Evolutionary conservation across 1,140 invertebrate species (phyloP).

Genomic region (Procambarus clarkii): DNA sequence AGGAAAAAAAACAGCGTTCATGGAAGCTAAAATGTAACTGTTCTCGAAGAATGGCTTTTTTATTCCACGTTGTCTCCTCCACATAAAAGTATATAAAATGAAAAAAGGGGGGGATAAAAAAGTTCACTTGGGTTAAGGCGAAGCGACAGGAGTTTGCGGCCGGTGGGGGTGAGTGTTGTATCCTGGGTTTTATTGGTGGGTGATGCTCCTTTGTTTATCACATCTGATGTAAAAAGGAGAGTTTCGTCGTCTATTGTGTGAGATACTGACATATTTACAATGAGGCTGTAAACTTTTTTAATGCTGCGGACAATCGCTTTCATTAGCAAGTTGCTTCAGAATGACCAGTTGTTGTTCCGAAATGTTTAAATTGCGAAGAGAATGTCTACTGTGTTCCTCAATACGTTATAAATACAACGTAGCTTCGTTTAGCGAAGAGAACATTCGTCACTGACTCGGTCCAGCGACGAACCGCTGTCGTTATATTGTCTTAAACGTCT

Average conservation of each 20-base stretch:
- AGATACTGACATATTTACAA: slow-evolving; percentile 66
- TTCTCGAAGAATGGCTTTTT: background rate
- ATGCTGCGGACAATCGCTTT: slow-evolving; percentile 51
- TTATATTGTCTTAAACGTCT: no score
- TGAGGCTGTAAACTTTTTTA: slow-evolving; percentile 60
- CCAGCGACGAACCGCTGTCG: no score
- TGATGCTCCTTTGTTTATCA: slow-evolving; percentile 61
- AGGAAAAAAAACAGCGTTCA: background rate
- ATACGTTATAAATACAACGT: no score
- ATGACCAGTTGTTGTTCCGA: slow-evolving; percentile 25
- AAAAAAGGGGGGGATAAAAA: background rate
- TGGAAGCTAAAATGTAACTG: background rate
- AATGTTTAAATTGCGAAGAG: slow-evolving; percentile 38
- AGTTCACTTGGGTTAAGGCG: slow-evolving; percentile 1
- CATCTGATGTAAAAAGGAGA: slow-evolving; percentile 58
- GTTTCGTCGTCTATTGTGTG: slow-evolving; percentile 55
- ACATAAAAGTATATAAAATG: background rate
- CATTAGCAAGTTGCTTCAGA: slow-evolving; percentile 52
- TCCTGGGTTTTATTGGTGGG: slow-evolving; percentile 54
- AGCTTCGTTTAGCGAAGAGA: no score
- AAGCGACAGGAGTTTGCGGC: background rate
- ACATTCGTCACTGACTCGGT: no score
- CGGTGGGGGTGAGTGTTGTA: background rate
- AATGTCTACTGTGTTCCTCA: no score
- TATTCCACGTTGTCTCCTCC: background rate